phyloP scores from a whole-genome alignment of 2,888 invertebrate genomes.

The Sphaeridia pumilis region DNA sequence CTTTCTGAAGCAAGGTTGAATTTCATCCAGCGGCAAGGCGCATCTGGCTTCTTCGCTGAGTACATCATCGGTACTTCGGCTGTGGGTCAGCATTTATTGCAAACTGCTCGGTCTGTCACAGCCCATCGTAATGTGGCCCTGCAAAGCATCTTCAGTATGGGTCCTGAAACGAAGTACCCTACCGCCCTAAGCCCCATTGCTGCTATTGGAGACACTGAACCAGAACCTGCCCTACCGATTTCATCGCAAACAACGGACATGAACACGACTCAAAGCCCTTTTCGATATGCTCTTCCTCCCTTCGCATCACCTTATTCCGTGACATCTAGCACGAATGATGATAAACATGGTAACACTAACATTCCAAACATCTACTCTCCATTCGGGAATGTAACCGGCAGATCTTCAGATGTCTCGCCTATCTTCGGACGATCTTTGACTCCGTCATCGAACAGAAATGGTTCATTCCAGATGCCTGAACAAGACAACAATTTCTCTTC shows the following conservation, averaged over 20 bases:
- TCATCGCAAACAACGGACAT: conserved; percentile 10
- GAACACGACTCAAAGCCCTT: neutral
- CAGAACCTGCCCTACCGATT: conserved; percentile 15
- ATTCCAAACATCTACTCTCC: too few relatives aligned
- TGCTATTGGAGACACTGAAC: conserved; percentile 3
- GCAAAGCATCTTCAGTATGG: conserved; percentile 28
- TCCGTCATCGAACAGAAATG: neutral
- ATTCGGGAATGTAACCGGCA: too few relatives aligned
- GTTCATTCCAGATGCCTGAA: conserved; percentile 6
- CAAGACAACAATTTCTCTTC: conserved; percentile 20
- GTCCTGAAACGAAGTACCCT: neutral
- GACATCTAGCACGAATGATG: too few relatives aligned
- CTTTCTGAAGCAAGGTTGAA: conserved; percentile 15
- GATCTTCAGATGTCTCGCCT: neutral
- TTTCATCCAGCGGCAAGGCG: conserved; percentile 19
- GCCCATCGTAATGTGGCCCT: conserved; percentile 32
- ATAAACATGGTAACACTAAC: too few relatives aligned
- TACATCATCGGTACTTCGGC: conserved; percentile 7
- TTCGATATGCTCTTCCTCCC: too few relatives aligned
- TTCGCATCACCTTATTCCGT: too few relatives aligned
- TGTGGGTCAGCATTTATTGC: neutral
- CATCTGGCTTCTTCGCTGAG: conserved; percentile 14
- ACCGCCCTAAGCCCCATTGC: conserved; percentile 4
- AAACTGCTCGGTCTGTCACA: conserved; percentile 1
- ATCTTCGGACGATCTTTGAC: neutral